These are phyloP conservation scores for Conopomorpha cramerella DNA, from an alignment of 1,140 invertebrate species.

Conservation along the genomic window DNA sequence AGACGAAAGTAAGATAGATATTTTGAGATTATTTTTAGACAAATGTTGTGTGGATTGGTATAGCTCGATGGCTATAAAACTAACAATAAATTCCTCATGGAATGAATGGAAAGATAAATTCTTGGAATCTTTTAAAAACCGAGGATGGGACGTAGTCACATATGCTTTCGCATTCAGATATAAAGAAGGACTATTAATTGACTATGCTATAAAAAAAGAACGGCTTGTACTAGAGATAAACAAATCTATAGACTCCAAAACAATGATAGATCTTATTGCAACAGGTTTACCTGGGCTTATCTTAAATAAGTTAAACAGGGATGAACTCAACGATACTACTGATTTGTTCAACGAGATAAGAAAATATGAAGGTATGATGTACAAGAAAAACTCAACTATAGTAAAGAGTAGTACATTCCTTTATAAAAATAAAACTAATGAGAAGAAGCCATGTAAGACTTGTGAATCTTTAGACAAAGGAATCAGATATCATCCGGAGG, in stretches of 20 bases:
- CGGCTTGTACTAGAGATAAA: neutral
- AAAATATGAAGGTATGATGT: neutral
- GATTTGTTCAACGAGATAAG: neutral
- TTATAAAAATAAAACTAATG: constrained; percentile 8
- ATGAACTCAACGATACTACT: neutral
- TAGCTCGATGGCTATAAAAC: neutral
- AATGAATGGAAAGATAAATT: neutral
- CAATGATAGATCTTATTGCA: constrained; percentile 1
- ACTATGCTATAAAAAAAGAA: constrained; percentile 1
- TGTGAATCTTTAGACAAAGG: constrained; percentile 8
- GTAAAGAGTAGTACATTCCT: neutral
- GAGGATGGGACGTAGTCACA: neutral
- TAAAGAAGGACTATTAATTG: neutral
- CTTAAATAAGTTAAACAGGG: neutral
- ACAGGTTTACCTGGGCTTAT: neutral
- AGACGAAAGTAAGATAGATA: neutral
- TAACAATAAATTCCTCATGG: neutral
- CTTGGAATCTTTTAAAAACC: neutral
- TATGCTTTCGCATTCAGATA: neutral
- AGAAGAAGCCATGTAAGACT: constrained; percentile 8
- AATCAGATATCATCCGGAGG: constrained; percentile 10
- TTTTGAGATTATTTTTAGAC: neutral
- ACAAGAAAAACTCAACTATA: neutral
- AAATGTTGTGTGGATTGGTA: constrained; percentile 1
- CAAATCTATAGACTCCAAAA: neutral